Evolutionary conservation across 1,140 invertebrate genomes (phyloP).

Genomic region (Drosophila neocordata): DNA sequence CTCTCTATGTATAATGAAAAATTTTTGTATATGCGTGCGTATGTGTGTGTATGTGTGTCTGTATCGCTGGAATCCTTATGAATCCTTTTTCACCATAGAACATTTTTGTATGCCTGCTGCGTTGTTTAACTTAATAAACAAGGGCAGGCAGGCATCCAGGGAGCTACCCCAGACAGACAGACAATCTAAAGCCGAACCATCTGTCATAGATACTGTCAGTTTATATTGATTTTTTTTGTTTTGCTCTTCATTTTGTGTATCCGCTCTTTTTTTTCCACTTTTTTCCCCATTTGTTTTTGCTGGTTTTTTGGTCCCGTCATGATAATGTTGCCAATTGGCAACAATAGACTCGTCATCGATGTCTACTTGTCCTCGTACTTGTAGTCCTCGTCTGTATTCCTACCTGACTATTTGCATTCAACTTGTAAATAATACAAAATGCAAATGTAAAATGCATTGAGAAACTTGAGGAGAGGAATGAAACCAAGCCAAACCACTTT

Average conservation of each 20-base stretch:
- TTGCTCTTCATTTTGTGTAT: slow-evolving; percentile 31
- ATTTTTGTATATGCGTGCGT: slow-evolving; percentile 21
- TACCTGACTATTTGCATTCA: slow-evolving; percentile 73
- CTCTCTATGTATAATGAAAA: slow-evolving; percentile 6
- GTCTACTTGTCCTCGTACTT: slow-evolving; percentile 3
- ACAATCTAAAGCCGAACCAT: slow-evolving; percentile 58
- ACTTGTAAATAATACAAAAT: slow-evolving; percentile 76
- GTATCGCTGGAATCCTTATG: slow-evolving; percentile 75
- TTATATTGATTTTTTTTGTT: slow-evolving; percentile 52
- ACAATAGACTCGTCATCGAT: slow-evolving; percentile 59
- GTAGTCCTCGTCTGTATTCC: slow-evolving; percentile 27
- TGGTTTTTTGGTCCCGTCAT: slow-evolving; percentile 20
- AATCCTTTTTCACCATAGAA: slow-evolving; percentile 66
- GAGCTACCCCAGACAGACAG: slow-evolving; percentile 3
- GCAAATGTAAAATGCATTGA: slow-evolving; percentile 67
- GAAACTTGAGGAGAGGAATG: slow-evolving; percentile 27
- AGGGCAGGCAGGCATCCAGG: background rate
- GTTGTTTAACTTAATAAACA: slow-evolving; percentile 76
- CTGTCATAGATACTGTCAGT: slow-evolving; percentile 78
- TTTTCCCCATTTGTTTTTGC: background rate
- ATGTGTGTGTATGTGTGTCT: slow-evolving; percentile 40
- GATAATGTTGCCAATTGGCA: slow-evolving; percentile 58
- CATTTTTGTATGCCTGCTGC: slow-evolving; percentile 47
- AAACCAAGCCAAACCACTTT: slow-evolving; percentile 70
- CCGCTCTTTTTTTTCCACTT: background rate